Percentiles rank a stretch among this genome's conserved stretches.
phyloP scores from a whole-genome alignment of 37 sponge, comb jelly and placozoan genomes.

The Cladorhizidae sp. region DNA sequence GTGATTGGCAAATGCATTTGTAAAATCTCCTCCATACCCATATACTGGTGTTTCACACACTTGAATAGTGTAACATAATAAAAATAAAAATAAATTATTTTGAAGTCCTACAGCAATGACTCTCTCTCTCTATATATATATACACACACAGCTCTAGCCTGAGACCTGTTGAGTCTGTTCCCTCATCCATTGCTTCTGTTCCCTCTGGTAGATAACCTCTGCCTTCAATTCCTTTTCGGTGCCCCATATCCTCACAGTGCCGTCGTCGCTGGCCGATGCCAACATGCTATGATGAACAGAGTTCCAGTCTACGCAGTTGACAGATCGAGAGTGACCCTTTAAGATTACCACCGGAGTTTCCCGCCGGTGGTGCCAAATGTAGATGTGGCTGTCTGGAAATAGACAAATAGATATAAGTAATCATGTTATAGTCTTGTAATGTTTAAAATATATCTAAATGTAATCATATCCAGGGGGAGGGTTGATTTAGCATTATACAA shows the following conservation, averaged over 20 bases:
- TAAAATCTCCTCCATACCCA: too few relatives aligned
- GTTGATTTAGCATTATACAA: too few relatives aligned
- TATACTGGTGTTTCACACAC: too few relatives aligned
- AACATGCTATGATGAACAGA: conserved; percentile 78
- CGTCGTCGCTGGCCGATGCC: conserved; percentile 95
- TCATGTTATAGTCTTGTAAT: too few relatives aligned
- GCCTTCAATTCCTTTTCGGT: conserved; percentile 49
- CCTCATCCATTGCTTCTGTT: not conserved
- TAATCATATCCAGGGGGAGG: too few relatives aligned
- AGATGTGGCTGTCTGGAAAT: conserved; percentile 82
- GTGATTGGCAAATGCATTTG: too few relatives aligned
- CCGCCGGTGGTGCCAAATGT: conserved; percentile 78
- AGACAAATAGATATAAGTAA: not conserved
- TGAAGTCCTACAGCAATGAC: too few relatives aligned
- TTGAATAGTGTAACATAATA: too few relatives aligned
- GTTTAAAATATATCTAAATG: too few relatives aligned
- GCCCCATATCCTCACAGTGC: conserved; percentile 58
- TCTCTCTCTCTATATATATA: not conserved
- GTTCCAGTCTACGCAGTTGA: conserved; percentile 96
- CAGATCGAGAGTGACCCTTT: conserved; percentile 85
- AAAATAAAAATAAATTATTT: too few relatives aligned
- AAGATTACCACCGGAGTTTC: conserved; percentile 79
- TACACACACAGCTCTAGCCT: not conserved
- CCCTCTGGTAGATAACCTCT: conserved; percentile 6
- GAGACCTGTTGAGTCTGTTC: not conserved